A percentile compares a stretch with the other conserved stretches of the same genome.
Evolutionary conservation across 2,113 vertebrate genomes (phyloP).

Genomic region (Rissa tridactyla): DNA sequence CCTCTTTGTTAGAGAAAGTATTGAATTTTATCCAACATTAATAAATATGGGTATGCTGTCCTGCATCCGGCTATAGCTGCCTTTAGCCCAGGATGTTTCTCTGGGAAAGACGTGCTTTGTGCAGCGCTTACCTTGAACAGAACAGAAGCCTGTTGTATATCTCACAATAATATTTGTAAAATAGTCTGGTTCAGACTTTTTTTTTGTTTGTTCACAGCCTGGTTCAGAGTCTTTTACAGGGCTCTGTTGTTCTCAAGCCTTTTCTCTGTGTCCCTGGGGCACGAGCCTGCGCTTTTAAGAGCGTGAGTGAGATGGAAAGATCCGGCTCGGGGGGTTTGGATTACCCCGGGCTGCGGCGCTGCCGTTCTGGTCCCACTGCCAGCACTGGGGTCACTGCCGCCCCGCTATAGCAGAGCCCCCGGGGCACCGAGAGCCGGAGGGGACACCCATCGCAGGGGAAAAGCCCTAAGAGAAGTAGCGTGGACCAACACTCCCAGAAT

Average conservation of each 20-base stretch:
- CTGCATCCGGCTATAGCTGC: neutral
- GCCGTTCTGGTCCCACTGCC: neutral
- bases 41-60: neutral
- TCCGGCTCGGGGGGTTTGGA: accelerated
- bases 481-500: neutral
- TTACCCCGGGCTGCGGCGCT: neutral
- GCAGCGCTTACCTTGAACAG: neutral
- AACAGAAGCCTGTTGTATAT: accelerated
- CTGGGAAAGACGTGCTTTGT: neutral
- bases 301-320: neutral
- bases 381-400: neutral
- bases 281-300: neutral
- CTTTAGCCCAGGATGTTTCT: neutral
- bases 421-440: neutral
- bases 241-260: neutral
- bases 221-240: accelerated
- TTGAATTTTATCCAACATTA: neutral
- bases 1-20: neutral
- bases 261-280: neutral
- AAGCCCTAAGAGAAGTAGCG: accelerated
- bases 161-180: accelerated
- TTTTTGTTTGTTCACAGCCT: neutral
- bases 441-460: neutral
- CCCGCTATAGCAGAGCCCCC: neutral
- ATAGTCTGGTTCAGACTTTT: neutral